Evolutionary conservation across 2,113 vertebrate species (phyloP).

Genomic region (Phalacrocorax aristotelis): DNA sequence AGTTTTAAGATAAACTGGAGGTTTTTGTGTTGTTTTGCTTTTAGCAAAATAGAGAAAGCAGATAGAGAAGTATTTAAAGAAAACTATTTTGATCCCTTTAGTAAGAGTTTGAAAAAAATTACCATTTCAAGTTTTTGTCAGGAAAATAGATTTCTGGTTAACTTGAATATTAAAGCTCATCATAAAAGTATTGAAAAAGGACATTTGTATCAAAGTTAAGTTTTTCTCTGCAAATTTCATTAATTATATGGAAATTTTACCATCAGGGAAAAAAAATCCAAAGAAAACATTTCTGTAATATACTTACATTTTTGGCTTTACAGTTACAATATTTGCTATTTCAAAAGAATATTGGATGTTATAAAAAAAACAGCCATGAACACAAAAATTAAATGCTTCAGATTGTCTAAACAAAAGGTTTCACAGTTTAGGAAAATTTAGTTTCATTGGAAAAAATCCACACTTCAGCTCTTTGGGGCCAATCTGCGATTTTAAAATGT

Average conservation of each 20-base stretch:
- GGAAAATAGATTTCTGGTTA: neutral
- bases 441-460: neutral
- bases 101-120: neutral
- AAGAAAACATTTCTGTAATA: neutral
- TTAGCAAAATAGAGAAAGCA: neutral
- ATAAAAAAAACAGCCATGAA: fast-evolving
- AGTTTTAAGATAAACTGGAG: neutral
- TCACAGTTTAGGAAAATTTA: neutral
- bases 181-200: neutral
- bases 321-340: neutral
- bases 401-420: neutral
- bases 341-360: neutral
- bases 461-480: neutral
- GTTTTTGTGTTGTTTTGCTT: neutral
- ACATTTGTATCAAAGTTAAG: neutral
- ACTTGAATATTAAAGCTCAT: neutral
- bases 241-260: neutral
- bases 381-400: neutral
- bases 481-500: neutral
- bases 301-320: neutral
- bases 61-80: neutral
- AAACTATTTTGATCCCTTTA: neutral
- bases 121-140: neutral
- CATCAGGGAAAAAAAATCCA: neutral
- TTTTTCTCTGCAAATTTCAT: neutral